Percentiles rank a stretch among this genome's conserved stretches.
Conservation (phyloP, 2,888 invertebrate species). For the Idaea straminata region DNA sequence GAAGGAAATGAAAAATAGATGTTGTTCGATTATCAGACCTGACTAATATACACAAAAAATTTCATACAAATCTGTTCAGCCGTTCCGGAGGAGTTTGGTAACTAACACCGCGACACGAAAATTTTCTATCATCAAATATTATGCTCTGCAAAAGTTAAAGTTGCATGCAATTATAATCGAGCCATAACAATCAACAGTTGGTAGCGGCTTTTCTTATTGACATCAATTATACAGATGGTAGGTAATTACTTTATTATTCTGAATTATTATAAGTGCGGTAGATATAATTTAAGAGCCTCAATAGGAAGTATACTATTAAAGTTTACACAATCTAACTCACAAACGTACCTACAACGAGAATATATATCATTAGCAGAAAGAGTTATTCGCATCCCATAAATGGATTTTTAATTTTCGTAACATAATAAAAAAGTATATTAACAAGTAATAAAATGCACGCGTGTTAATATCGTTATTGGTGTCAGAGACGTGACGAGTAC, state of each 20-base stretch:
- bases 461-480: slow-evolving; percentile 70
- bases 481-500: slow-evolving; percentile 70
- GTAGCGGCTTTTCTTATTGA: slow-evolving; percentile 24
- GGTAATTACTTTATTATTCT: slow-evolving; percentile 10
- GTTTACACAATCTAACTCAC: slow-evolving; percentile 25
- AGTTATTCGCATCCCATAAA: slow-evolving; percentile 38
- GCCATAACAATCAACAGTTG: too few relatives aligned
- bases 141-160: too few relatives aligned
- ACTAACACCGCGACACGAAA: too few relatives aligned
- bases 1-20: too few relatives aligned
- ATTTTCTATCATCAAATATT: too few relatives aligned
- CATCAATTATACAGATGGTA: slow-evolving; percentile 23
- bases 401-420: slow-evolving; percentile 49
- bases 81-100: too few relatives aligned
- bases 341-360: slow-evolving; percentile 29
- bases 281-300: slow-evolving; percentile 25
- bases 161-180: too few relatives aligned
- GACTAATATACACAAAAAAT: too few relatives aligned
- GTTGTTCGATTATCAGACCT: too few relatives aligned
- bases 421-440: slow-evolving; percentile 48
- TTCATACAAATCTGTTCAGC: too few relatives aligned
- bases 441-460: slow-evolving; percentile 65
- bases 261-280: slow-evolving; percentile 22
- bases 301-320: slow-evolving; percentile 28
- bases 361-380: slow-evolving; percentile 39